A percentile compares a stretch with the other conserved stretches of the same genome.
Evolutionary conservation across 2,797 vertebrate species (phyloP).

Genomic region (Macropodus opercularis): DNA sequence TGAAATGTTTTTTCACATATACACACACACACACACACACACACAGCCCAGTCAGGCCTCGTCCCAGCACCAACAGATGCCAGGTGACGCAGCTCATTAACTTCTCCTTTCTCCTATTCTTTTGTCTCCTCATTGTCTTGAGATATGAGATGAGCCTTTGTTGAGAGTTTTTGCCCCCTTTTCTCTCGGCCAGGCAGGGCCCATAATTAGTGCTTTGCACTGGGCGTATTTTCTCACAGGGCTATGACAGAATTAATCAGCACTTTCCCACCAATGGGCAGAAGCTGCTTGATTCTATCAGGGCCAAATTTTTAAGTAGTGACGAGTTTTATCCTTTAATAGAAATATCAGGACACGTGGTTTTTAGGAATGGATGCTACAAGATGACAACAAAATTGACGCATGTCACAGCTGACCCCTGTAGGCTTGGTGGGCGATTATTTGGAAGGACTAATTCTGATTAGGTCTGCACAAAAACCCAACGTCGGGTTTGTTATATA

Average conservation of each 20-base stretch:
- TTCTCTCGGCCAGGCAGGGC: constrained; percentile 75
- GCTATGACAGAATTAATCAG: constrained; percentile 87
- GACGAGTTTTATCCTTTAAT: constrained; percentile 54
- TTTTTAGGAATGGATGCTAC: constrained; percentile 22
- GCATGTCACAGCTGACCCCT: background rate
- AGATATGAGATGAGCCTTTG: constrained; percentile 87
- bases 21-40: constrained; percentile 30
- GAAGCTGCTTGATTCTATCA: constrained; percentile 79
- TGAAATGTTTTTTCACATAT: constrained; percentile 31
- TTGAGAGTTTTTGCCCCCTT: constrained; percentile 82
- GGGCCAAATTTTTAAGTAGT: constrained; percentile 72
- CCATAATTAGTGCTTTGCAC: constrained; percentile 86
- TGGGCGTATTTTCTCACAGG: constrained; percentile 88
- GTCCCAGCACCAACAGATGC: constrained; percentile 76
- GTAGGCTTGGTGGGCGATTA: background rate
- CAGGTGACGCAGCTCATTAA: constrained; percentile 85
- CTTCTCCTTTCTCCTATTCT: constrained; percentile 81
- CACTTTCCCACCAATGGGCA: constrained; percentile 86
- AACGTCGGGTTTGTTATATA: background rate
- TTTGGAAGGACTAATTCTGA: background rate
- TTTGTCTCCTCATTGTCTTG: constrained; percentile 84
- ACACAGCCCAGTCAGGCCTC: constrained; percentile 49
- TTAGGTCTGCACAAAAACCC: background rate
- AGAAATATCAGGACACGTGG: constrained; percentile 27
- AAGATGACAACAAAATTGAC: constrained; percentile 2